Evolutionary conservation across 2,888 invertebrate species (phyloP), one percentile per base, ranked within the genome.

Genomic region (Incurvaria masculella): DNA sequence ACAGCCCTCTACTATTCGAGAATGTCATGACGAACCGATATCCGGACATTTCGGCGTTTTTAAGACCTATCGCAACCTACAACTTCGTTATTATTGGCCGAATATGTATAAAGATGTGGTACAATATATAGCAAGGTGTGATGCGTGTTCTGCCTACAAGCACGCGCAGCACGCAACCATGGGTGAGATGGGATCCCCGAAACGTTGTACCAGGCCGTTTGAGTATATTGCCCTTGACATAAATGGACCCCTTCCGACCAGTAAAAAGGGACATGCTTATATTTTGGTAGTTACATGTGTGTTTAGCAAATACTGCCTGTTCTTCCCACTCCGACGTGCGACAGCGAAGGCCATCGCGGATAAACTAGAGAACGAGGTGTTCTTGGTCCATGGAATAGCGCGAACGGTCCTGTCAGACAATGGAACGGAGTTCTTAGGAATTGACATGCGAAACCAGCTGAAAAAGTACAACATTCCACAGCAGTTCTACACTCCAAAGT

Each of bases 181-280:
- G 16, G 59, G 55, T 1, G 44, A 42, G 48, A 57, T 56, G 57
- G 57, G 52, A 19, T 46, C 49, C 11, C 59, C 54, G 5, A 58
- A 56, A 42, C 21, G 49, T 0, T 58, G 52, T 44, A 54, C 21
- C 21, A 43, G 52, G 21, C 61, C 56, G 19, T 60, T 56, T 49
- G 59, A 55, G 45, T 52, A 23, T 18, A 38, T 56, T 60, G n/a
- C 55, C 56, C 4, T n/a, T 59, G 55, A 49, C 42, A 38, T 39
- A 38, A 44, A 39, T 40, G 39, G 23, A 42, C 38, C 44, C 41
- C n/a, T 39, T 8, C 33, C 33, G 14, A 14, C 33, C 14, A 33
- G 11, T 14, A 8, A n/a, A 33, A 14, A 8, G 8, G 11, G 33
- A 14, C 3, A 33, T 33, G 8, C 33, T 8, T 33, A 33, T 11